phyloP scores from a whole-genome alignment of 1,140 invertebrate species.

The Drosophila obscura region DNA sequence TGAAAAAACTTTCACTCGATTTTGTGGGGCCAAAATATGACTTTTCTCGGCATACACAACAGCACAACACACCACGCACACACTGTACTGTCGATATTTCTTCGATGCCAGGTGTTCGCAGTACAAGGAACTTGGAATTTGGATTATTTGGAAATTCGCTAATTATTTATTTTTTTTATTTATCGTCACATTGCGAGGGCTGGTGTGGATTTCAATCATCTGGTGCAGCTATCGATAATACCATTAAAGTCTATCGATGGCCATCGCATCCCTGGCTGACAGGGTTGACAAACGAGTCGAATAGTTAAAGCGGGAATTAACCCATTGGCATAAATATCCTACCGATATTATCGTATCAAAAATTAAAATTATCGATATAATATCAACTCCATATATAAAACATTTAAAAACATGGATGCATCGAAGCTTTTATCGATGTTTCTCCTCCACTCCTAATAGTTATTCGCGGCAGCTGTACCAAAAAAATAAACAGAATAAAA shows the following conservation, averaged over 20 bases:
- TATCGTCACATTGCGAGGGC: conserved; percentile 23
- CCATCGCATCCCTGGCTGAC: neutral
- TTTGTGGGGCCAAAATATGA: conserved; percentile 23
- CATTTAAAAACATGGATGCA: too few relatives aligned
- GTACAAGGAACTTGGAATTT: conserved; percentile 54
- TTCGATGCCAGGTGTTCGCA: neutral
- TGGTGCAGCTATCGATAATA: conserved; percentile 23
- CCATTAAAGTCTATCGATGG: neutral
- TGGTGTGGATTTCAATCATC: conserved; percentile 19
- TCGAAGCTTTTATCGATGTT: too few relatives aligned
- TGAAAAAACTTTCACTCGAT: conserved; percentile 74
- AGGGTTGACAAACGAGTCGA: conserved; percentile 6
- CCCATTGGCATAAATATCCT: too few relatives aligned
- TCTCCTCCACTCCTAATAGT: too few relatives aligned
- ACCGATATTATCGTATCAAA: too few relatives aligned
- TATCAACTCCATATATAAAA: too few relatives aligned
- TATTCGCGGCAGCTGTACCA: too few relatives aligned
- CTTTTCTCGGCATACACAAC: conserved; percentile 15
- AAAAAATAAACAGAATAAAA: too few relatives aligned
- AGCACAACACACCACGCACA: conserved; percentile 33
- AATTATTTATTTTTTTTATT: conserved; percentile 39
- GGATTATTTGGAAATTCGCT: conserved; percentile 35
- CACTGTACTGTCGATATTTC: neutral
- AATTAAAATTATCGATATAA: too few relatives aligned
- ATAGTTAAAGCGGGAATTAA: neutral